A percentile compares a stretch with the other conserved stretches of the same genome.
phyloP scores from a whole-genome alignment of 2,888 invertebrate genomes.

The Cacoxenus indagator region DNA sequence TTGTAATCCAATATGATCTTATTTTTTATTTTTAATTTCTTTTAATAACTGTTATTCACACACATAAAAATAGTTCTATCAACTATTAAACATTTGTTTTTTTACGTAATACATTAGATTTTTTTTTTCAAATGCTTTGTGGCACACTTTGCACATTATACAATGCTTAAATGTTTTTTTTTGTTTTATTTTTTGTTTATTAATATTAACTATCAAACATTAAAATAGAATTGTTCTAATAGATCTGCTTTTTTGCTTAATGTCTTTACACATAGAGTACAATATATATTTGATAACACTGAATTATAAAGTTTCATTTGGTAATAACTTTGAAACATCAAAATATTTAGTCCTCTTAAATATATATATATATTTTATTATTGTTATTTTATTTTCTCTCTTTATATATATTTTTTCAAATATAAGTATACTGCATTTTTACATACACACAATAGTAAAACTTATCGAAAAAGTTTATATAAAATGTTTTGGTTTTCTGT shows the following conservation, averaged over 20 bases:
- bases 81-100: background rate
- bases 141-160: conserved; percentile 5
- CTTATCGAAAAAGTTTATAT: conserved; percentile 18
- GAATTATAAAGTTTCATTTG: background rate
- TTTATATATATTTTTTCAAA: background rate
- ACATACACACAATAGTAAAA: conserved; percentile 18
- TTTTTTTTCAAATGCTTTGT: conserved; percentile 11
- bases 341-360: background rate
- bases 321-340: background rate
- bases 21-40: background rate
- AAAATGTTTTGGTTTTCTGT: background rate
- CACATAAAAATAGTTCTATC: background rate
- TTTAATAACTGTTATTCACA: background rate
- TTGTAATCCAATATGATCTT: background rate
- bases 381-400: background rate
- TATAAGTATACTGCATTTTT: background rate
- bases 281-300: background rate
- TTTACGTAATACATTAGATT: background rate
- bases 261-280: background rate
- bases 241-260: too few species aligned
- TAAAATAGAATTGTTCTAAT: too few species aligned
- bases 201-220: background rate
- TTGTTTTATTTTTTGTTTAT: too few species aligned
- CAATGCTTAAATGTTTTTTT: background rate
- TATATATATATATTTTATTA: conserved; percentile 1